These are phyloP conservation scores for Mastacembelus armatus DNA, from an alignment of 2,797 vertebrate species.

Conservation along the genomic window DNA sequence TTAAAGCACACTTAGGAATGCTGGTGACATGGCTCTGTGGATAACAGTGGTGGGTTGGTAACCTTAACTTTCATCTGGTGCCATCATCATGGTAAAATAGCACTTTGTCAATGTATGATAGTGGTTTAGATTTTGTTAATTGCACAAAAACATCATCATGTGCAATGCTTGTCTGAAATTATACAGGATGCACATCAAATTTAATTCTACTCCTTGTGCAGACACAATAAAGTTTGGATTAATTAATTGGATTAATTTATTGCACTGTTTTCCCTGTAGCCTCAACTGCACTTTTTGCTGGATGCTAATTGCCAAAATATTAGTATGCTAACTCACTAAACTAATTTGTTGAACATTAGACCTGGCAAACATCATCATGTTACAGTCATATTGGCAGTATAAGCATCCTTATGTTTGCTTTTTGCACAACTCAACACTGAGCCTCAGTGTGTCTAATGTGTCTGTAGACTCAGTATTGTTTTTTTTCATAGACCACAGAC, in stretches of 20 bases:
- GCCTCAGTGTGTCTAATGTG: conserved; percentile 12
- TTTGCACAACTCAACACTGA: not conserved
- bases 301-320: not conserved
- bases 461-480: conserved; percentile 1
- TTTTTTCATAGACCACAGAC: conserved; percentile 33
- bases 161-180: too few relatives aligned
- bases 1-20: not conserved
- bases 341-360: not conserved
- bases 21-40: not conserved
- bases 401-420: too few relatives aligned
- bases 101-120: too few relatives aligned
- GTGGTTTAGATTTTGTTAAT: too few relatives aligned
- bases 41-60: not conserved
- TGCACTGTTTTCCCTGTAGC: too few relatives aligned
- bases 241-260: too few relatives aligned
- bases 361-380: not conserved
- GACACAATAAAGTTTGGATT: too few relatives aligned
- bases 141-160: too few relatives aligned
- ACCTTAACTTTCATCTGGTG: too few relatives aligned
- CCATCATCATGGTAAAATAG: too few relatives aligned
- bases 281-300: not conserved
- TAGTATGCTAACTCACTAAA: not conserved
- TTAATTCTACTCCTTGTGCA: too few relatives aligned
- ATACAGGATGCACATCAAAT: too few relatives aligned
- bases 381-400: not conserved